phyloP scores from a whole-genome alignment of 2,888 invertebrate genomes.

The Ceramica pisi region DNA sequence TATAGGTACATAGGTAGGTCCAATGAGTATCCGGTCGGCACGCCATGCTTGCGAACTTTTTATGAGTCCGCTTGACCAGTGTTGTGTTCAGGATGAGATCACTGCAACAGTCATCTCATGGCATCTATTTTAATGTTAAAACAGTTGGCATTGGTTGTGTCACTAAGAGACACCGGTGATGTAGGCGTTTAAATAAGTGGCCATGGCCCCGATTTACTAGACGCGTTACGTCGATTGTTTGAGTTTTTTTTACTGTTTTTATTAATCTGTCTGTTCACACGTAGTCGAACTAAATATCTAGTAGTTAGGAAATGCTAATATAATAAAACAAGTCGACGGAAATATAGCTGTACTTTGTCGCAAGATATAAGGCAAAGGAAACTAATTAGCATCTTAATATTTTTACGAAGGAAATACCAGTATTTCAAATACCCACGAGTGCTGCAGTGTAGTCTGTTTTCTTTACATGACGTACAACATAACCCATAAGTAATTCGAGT shows the following conservation, averaged over 20 bases:
- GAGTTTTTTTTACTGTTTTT: slow-evolving; percentile 40
- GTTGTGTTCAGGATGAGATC: slow-evolving; percentile 65
- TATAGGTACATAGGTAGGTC: slow-evolving; percentile 1
- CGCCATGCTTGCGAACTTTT: slow-evolving; percentile 39
- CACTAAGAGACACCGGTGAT: slow-evolving; percentile 68
- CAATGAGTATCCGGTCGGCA: slow-evolving; percentile 30
- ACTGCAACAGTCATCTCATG: slow-evolving; percentile 63
- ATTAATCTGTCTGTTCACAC: slow-evolving; percentile 13
- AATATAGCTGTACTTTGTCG: neutral
- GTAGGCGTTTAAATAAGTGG: slow-evolving; percentile 81
- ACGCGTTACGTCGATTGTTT: slow-evolving; percentile 56
- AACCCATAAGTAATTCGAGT: neutral
- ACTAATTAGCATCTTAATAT: neutral
- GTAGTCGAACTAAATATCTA: slow-evolving; percentile 24
- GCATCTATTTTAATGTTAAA: slow-evolving; percentile 69
- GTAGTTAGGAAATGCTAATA: neutral
- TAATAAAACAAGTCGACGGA: neutral
- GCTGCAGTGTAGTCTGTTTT: neutral
- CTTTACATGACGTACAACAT: no score
- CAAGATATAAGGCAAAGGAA: slow-evolving; percentile 10
- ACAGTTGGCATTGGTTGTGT: slow-evolving; percentile 70
- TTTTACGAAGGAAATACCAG: neutral
- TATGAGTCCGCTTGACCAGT: slow-evolving; percentile 64
- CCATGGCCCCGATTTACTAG: slow-evolving; percentile 81
- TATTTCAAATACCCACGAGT: no score